Evolutionary conservation across 2,888 invertebrate genomes (phyloP), one percentile per base, ranked within the genome.

Genomic region (Chrysina gloriosa): DNA sequence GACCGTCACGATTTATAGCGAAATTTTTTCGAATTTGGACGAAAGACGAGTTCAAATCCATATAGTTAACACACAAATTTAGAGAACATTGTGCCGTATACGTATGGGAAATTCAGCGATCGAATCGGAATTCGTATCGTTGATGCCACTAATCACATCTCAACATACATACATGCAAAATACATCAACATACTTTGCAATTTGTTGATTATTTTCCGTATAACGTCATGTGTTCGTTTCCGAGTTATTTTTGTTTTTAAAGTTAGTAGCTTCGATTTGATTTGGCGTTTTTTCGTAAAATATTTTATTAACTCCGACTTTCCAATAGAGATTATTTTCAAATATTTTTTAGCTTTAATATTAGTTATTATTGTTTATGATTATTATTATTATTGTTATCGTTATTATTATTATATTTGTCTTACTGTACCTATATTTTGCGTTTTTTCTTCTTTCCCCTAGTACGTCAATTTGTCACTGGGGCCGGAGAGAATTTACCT

Each of bases 401-500:
- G 63, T 70, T 70, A 65, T 73, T 72, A 72, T 74, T 72, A 71
- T 72, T 73, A 72, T 80, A 78, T 81, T 82, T 81, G 79, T 82
- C 79, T 82, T 82, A 82, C 79, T 82, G 81, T 82, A 82, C 81
- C 82, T 84, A 83, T 83, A 83, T 84, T 83, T 84, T 84, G 82
- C 82, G 83, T 84, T 83, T 82, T 83, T 77, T 83, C 82, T 83
- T 84, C 82, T 83, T 81, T 82, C 83, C 82, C 82, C 82, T 83
- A 84, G 84, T 84, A 84, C 84, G 84, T 84, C 84, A 84, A 82
- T 84, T 83, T 84, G 84, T 84, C 83, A 82, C 83, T 83, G 83
- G 83, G 82, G 83, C 83, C 81, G 84, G 83, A 83, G 83, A 84
- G 80, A 84, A 83, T 83, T 81, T 83, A 80, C 83, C 84, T 84